Conservation (phyloP, 1,140 invertebrate species). For the Drosophila truncata region DNA sequence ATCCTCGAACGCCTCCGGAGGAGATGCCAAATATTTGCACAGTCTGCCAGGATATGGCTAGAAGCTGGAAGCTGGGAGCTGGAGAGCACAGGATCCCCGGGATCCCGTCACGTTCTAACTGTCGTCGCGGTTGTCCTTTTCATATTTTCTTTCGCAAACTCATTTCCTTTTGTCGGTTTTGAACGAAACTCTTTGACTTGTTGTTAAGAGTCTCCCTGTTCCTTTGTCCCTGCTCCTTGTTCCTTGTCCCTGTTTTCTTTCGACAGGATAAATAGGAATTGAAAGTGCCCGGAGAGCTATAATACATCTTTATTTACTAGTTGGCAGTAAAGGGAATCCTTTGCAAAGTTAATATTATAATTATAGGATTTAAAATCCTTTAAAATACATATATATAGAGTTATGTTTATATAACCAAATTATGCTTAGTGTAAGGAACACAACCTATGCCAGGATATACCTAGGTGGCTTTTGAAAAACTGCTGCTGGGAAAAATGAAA, state of each 20-base stretch:
- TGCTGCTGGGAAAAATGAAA: not conserved
- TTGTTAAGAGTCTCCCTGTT: slow-evolving; percentile 6
- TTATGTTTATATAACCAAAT: not conserved
- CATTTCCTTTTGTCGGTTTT: slow-evolving; percentile 64
- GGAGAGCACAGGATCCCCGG: not conserved
- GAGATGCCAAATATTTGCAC: slow-evolving; percentile 56
- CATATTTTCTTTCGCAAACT: slow-evolving; percentile 65
- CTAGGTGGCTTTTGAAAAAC: slow-evolving; percentile 2
- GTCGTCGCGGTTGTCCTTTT: slow-evolving; percentile 67
- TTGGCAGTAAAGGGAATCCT: not conserved
- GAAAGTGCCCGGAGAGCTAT: not conserved
- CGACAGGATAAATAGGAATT: slow-evolving; percentile 29
- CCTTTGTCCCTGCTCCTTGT: not conserved
- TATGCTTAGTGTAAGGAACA: not conserved
- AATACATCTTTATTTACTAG: slow-evolving; percentile 5
- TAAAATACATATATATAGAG: not conserved
- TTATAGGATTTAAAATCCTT: too few species aligned
- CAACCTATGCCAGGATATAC: slow-evolving; percentile 1
- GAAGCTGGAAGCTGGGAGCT: not conserved
- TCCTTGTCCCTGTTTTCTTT: not conserved
- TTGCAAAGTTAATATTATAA: not conserved
- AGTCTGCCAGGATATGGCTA: slow-evolving; percentile 25
- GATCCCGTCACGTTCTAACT: slow-evolving; percentile 66
- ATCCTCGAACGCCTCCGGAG: slow-evolving; percentile 42
- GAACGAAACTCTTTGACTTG: slow-evolving; percentile 9